phyloP scores from a whole-genome alignment of 2,113 vertebrate species.

The Acrocephalus kingi region DNA sequence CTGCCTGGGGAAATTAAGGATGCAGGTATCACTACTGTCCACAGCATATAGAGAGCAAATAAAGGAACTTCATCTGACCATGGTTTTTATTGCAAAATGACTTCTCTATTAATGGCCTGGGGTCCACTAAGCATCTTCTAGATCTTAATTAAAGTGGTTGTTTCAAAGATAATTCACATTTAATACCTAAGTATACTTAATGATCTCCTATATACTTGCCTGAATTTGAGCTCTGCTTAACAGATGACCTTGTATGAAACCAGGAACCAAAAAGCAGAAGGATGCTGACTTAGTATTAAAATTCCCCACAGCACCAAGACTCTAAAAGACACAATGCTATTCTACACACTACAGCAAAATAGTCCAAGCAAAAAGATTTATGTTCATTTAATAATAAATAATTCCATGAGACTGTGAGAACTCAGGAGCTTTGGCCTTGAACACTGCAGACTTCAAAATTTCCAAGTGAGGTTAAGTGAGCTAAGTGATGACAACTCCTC shows the following conservation, averaged over 20 bases:
- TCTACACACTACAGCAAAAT: neutral
- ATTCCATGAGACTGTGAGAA: neutral
- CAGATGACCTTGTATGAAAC: neutral
- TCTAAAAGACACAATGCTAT: neutral
- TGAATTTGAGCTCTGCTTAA: neutral
- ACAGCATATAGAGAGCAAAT: neutral
- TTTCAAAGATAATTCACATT: constrained; percentile 8
- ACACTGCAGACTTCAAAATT: neutral
- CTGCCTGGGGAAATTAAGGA: neutral
- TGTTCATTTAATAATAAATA: neutral
- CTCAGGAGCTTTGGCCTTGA: neutral
- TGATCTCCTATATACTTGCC: neutral
- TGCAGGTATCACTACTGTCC: neutral
- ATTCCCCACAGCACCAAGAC: neutral
- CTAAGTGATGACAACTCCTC: neutral
- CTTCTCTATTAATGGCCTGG: neutral
- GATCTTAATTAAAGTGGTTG: neutral
- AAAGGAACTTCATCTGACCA: neutral
- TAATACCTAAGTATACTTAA: neutral
- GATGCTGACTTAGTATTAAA: neutral
- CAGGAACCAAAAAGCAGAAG: neutral
- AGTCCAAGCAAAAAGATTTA: neutral
- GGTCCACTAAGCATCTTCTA: neutral
- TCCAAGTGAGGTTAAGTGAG: neutral
- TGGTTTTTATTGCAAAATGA: neutral